Percentiles rank a stretch among this genome's conserved stretches.
Conservation (phyloP, 2,888 invertebrate genomes). For the Drosophila monieri region DNA sequence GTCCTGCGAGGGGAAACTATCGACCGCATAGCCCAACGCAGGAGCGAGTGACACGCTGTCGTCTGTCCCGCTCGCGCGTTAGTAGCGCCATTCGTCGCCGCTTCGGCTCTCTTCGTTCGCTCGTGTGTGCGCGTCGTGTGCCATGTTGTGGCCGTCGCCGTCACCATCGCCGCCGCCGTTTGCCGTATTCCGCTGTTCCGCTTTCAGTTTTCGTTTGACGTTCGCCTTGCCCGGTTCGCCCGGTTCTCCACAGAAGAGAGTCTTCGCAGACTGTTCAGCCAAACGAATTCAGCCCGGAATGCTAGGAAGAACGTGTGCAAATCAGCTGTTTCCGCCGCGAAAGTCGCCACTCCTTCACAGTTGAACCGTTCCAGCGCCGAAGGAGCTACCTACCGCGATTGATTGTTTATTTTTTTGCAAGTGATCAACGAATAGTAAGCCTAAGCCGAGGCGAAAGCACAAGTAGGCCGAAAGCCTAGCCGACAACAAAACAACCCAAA, state of each 20-base stretch:
- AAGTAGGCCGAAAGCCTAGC: conserved; percentile 9
- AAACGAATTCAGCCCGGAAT: conserved; percentile 12
- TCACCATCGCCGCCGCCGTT: conserved; percentile 32
- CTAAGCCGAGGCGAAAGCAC: conserved; percentile 16
- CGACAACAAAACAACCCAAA: conserved; percentile 14
- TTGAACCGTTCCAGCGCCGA: neutral
- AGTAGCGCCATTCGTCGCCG: conserved; percentile 46
- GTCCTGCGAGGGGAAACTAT: conserved; percentile 5
- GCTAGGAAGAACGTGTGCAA: conserved; percentile 22
- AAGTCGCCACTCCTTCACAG: neutral
- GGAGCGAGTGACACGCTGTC: conserved; percentile 12
- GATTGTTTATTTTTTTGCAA: conserved; percentile 59
- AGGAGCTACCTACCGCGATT: neutral
- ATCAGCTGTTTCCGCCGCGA: conserved; percentile 57
- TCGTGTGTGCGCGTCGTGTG: conserved; percentile 21
- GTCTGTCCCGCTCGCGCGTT: conserved; percentile 51
- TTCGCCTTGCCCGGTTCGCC: conserved; percentile 51
- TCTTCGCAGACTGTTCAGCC: neutral
- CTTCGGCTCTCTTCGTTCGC: conserved; percentile 24
- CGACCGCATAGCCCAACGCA: conserved; percentile 2
- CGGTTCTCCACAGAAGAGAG: conserved; percentile 43
- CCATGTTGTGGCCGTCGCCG: neutral
- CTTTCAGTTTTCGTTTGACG: conserved; percentile 77
- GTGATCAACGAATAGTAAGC: conserved; percentile 34
- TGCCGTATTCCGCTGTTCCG: conserved; percentile 47